Evolutionary conservation across 2,797 vertebrate species (phyloP).

Genomic region (Caiman crocodilus): DNA sequence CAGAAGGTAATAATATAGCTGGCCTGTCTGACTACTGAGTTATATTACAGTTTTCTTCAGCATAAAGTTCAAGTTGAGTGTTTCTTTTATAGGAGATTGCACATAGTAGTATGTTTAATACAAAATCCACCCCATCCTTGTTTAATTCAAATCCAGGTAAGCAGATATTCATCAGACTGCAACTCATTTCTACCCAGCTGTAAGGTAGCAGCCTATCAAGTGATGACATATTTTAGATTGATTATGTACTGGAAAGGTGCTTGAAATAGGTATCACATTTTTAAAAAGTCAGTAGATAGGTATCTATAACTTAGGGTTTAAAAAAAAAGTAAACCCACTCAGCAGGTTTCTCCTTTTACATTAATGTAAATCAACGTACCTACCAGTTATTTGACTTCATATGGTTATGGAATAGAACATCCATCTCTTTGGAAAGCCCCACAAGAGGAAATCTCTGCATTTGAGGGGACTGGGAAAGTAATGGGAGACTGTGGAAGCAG

Average conservation of each 20-base stretch:
- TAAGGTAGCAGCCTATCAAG: constrained; percentile 39
- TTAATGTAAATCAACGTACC: rapidly evolving
- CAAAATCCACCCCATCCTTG: neutral
- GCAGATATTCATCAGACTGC: neutral
- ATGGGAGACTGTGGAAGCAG: neutral
- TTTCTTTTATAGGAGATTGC: neutral
- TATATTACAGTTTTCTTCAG: neutral
- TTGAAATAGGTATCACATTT: constrained; percentile 59
- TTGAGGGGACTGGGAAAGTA: neutral
- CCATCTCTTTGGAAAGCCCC: neutral
- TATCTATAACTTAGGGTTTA: neutral
- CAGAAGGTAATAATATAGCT: neutral
- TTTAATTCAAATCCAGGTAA: constrained; percentile 22
- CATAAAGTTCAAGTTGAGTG: neutral
- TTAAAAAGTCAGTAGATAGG: constrained; percentile 59
- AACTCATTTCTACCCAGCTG: neutral
- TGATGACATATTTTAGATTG: constrained; percentile 40
- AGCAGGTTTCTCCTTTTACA: neutral
- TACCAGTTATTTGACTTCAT: rapidly evolving
- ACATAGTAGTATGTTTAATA: constrained; percentile 14
- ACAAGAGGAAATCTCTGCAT: neutral
- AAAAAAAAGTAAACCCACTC: neutral
- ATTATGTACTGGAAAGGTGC: constrained; percentile 36
- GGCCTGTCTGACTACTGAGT: neutral
- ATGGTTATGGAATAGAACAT: rapidly evolving